Percentiles rank a stretch among this genome's conserved stretches.
Evolutionary conservation across 2,888 invertebrate species (phyloP).

Genomic region (Villa cingulata): DNA sequence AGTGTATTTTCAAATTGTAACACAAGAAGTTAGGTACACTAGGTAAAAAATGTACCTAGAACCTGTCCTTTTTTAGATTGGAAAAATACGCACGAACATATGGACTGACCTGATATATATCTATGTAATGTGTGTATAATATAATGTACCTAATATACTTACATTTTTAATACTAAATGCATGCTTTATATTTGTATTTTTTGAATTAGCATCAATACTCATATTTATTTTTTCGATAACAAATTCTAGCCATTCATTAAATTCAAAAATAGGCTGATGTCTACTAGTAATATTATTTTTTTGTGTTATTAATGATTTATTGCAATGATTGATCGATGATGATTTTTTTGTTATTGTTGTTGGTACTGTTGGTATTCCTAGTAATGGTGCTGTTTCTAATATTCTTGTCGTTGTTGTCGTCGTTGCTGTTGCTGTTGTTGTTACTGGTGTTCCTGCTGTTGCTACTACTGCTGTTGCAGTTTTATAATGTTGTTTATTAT

Average conservation of each 20-base stretch:
- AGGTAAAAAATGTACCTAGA: too few species aligned
- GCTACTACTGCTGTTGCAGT: slow-evolving; percentile 13
- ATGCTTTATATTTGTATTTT: slow-evolving; percentile 50
- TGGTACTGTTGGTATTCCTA: not conserved
- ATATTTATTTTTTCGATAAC: slow-evolving; percentile 66
- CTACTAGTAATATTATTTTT: not conserved
- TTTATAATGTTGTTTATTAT: too few species aligned
- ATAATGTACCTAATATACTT: slow-evolving; percentile 13
- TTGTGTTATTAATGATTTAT: not conserved
- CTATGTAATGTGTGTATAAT: not conserved
- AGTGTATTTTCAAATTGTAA: too few species aligned
- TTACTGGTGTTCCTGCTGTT: slow-evolving; percentile 4
- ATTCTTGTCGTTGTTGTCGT: not conserved
- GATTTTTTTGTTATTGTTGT: not conserved
- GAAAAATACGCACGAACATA: too few species aligned
- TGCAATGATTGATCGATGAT: not conserved
- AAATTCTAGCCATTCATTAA: slow-evolving; percentile 58
- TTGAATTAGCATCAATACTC: slow-evolving; percentile 55
- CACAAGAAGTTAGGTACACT: too few species aligned
- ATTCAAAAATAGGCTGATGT: slow-evolving; percentile 30
- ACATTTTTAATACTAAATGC: slow-evolving; percentile 57
- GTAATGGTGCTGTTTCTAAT: not conserved
- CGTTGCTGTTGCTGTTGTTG: slow-evolving; percentile 5
- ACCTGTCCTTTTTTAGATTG: too few species aligned
- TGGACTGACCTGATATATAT: too few species aligned